Evolutionary conservation across 1,140 invertebrate species (phyloP), one percentile per base, ranked within the genome.

Genomic region (Aphaenogaster rudis): DNA sequence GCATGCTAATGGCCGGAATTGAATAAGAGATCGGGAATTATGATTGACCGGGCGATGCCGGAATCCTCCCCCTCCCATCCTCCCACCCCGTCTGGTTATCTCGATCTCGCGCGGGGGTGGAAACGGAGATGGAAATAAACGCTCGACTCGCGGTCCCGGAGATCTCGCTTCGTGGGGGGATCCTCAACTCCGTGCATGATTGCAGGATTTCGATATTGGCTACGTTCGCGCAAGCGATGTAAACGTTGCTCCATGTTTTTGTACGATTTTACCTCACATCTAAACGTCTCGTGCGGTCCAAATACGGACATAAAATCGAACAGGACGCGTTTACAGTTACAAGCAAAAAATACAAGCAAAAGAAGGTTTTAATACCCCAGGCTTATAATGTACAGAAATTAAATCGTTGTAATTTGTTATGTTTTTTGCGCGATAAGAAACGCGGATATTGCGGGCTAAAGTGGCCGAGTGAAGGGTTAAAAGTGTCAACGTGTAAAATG

Each of bases 11-110:
- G 39, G 28, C 59, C 66, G 69, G 93, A 95, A 95, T 95, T 95
- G 95, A 95, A 95, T 95, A 95, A 94, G 93, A 95, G 94, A 95
- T 95, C 90, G 89, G 86, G 91, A 95, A 95, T 95, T 94, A 94
- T 93, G 93, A 94, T 94, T 92, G 93, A 92, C 90, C 67, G 74
- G 6, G 78, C 86, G 81, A 88, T 91, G 86, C 33, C 42, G 7
- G 69, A 63, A 50, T 7, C 6, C 28, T 21, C 77, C 13, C 6
- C 21, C 59, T 57, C 8, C 33, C 61, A 28, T 15, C 61, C 15
- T 52, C 50, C 28, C 28, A 0, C 28, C 9, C 8, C 64, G 2
- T 11, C 33, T 7, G 66, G 36, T 57, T 91, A 91, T 91, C 90
- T 84, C n/a, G 71, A 81, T 82, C 61, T 45, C 8, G 36, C 36